These are phyloP conservation scores for Dolichotis patagonum DNA, from an alignment of 2,113 vertebrate genomes.

Conservation along the genomic window DNA sequence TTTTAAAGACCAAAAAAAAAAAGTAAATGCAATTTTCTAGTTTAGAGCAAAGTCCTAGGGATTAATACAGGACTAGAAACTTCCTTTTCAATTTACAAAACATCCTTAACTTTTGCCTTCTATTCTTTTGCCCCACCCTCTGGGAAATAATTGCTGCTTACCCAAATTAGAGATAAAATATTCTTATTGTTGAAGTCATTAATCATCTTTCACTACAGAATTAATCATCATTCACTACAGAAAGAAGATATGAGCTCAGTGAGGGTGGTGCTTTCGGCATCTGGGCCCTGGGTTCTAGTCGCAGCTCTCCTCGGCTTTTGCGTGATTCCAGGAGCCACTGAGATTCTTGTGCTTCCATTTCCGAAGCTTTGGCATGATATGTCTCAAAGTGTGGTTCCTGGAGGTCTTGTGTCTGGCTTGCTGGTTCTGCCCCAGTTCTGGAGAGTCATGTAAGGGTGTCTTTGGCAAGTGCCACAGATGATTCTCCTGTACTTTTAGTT, in stretches of 20 bases:
- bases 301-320: not conserved
- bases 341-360: not conserved
- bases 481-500: not conserved
- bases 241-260: not conserved
- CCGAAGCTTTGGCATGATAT: accelerated
- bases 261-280: not conserved
- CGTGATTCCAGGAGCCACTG: accelerated
- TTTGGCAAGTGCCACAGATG: not conserved
- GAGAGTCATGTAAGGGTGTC: not conserved
- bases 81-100: slow-evolving; percentile 56
- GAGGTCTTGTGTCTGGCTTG: not conserved
- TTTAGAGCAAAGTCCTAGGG: slow-evolving; percentile 33
- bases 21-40: slow-evolving; percentile 51
- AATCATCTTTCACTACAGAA: not conserved
- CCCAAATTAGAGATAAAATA: slow-evolving; percentile 64
- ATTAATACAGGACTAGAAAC: not conserved
- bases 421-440: not conserved
- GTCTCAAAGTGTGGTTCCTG: not conserved
- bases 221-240: not conserved
- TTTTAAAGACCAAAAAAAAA: slow-evolving; percentile 12
- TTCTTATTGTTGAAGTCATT: slow-evolving; percentile 10
- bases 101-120: slow-evolving; percentile 15
- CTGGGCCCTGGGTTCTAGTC: not conserved
- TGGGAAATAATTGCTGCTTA: slow-evolving; percentile 59
- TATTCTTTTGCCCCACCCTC: not conserved